These are phyloP conservation scores for Agrotis puta DNA, from an alignment of 2,888 invertebrate species.

Conservation along the genomic window DNA sequence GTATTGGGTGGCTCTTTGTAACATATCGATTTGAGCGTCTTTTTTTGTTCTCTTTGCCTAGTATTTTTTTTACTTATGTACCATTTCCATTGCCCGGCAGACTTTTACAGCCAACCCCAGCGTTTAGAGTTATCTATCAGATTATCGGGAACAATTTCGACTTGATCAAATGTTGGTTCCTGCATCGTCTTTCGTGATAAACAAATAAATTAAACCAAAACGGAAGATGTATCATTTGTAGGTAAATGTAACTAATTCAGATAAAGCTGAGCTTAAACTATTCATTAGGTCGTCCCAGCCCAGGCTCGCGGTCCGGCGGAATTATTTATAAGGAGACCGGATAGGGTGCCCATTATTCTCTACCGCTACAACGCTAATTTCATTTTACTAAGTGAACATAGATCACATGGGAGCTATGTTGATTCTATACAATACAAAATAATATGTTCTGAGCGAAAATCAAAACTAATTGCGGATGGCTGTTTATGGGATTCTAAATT, in stretches of 20 bases:
- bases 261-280: slow-evolving; percentile 75
- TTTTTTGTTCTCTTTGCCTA: not conserved
- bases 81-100: not conserved
- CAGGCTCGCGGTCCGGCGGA: slow-evolving; percentile 67
- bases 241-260: slow-evolving; percentile 61
- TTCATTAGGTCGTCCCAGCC: slow-evolving; percentile 70
- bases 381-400: slow-evolving; percentile 45
- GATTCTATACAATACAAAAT: not conserved
- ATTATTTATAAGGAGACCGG: slow-evolving; percentile 77
- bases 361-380: slow-evolving; percentile 48
- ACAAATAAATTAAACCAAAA: slow-evolving; percentile 20
- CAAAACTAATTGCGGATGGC: slow-evolving; percentile 1
- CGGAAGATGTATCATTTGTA: slow-evolving; percentile 31
- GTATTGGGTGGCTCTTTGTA: slow-evolving; percentile 9
- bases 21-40: slow-evolving; percentile 15
- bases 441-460: not conserved
- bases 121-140: not conserved
- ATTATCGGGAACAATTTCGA: not conserved
- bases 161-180: not conserved
- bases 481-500: slow-evolving; percentile 11
- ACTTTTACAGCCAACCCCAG: not conserved
- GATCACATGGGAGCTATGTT: not conserved
- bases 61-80: not conserved
- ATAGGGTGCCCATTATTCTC: slow-evolving; percentile 66
- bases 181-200: not conserved